A percentile compares a stretch with the other conserved stretches of the same genome.
These are phyloP conservation scores for Cyprinus carpio DNA, from an alignment of 2,113 vertebrate genomes.

Conservation along the genomic window DNA sequence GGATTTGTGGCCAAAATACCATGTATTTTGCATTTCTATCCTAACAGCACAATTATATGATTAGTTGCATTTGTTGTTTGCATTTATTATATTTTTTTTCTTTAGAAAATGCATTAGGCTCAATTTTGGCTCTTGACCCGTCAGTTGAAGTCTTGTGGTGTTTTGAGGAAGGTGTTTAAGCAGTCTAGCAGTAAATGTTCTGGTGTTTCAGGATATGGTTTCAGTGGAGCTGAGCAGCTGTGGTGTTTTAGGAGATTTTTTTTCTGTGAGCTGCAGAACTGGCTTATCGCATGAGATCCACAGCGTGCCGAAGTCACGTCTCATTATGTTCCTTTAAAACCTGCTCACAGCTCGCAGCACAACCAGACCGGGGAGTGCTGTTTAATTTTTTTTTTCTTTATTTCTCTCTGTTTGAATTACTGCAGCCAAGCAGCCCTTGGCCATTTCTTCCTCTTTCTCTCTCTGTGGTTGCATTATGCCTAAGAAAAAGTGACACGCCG, in stretches of 20 bases:
- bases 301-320: slow-evolving; percentile 44
- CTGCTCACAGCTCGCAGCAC: background rate
- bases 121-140: background rate
- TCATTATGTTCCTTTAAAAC: slow-evolving; percentile 31
- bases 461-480: slow-evolving; percentile 26
- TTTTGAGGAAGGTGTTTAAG: background rate
- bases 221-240: background rate
- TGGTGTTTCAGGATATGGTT: slow-evolving; percentile 2
- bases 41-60: background rate
- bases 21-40: background rate
- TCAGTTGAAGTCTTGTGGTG: background rate
- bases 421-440: background rate
- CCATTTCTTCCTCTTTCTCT: slow-evolving; percentile 14
- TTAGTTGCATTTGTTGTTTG: background rate
- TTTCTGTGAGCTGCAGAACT: slow-evolving; percentile 40
- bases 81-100: background rate
- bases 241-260: slow-evolving; percentile 32
- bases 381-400: slow-evolving; percentile 36
- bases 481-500: slow-evolving; percentile 13
- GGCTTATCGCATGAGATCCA: slow-evolving; percentile 46
- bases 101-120: background rate
- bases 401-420: slow-evolving; percentile 20
- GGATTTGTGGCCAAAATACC: too few relatives aligned
- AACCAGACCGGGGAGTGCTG: background rate
- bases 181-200: background rate